Evolutionary conservation across 2,113 vertebrate species (phyloP).

Genomic region (Anseranas semipalmata): DNA sequence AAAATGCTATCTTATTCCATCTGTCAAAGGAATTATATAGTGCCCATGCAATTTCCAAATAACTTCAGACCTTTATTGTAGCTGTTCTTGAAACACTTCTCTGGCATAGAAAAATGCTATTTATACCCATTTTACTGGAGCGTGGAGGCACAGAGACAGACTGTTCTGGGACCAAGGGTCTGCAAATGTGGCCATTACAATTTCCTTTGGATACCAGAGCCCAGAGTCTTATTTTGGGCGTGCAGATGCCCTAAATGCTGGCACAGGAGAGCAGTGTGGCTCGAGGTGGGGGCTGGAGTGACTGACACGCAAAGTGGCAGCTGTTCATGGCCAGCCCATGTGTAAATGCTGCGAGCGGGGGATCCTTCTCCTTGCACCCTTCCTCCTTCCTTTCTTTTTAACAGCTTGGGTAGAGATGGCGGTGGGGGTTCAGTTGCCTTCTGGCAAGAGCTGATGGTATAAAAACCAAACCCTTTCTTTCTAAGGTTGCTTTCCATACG

Average conservation of each 20-base stretch:
- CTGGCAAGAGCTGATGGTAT: neutral
- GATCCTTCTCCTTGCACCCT: neutral
- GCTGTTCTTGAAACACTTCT: neutral
- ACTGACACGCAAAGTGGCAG: neutral
- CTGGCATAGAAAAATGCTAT: neutral
- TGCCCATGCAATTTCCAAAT: neutral
- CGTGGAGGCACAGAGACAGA: neutral
- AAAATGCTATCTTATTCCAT: neutral
- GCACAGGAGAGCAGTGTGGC: neutral
- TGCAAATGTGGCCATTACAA: neutral
- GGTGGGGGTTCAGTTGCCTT: neutral
- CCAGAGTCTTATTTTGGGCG: neutral
- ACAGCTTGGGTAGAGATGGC: neutral
- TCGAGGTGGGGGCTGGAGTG: neutral
- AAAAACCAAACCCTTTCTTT: neutral
- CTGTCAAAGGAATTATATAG: neutral
- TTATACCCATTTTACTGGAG: neutral
- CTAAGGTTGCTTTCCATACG: neutral
- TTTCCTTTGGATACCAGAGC: neutral
- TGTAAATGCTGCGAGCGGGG: rapidly evolving
- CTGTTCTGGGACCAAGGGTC: rapidly evolving
- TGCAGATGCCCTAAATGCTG: neutral
- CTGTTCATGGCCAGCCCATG: neutral
- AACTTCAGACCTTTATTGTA: neutral
- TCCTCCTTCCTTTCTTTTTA: neutral